These are phyloP conservation scores for Acrobasis suavella DNA, from an alignment of 2,888 invertebrate species.

Conservation along the genomic window DNA sequence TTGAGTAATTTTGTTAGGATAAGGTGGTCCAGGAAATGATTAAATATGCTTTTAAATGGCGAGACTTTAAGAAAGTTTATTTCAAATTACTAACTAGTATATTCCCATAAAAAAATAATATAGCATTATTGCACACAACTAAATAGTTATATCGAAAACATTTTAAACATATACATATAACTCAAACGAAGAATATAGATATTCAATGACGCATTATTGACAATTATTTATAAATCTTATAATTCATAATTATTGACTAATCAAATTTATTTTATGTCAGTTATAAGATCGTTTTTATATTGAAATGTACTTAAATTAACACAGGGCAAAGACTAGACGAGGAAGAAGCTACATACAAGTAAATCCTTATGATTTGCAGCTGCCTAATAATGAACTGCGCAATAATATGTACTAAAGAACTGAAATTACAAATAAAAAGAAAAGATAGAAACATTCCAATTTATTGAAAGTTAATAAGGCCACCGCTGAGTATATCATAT, in stretches of 20 bases:
- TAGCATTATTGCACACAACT: conserved; percentile 54
- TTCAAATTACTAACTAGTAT: conserved; percentile 52
- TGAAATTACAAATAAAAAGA: conserved; percentile 6
- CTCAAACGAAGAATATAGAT: background rate
- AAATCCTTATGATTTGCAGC: background rate
- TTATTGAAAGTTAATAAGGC: conserved; percentile 1
- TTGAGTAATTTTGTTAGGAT: background rate
- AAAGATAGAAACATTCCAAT: background rate
- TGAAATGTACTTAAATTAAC: background rate
- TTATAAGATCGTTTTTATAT: background rate
- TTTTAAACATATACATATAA: conserved; percentile 1
- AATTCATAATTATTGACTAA: background rate
- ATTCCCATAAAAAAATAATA: conserved; percentile 70
- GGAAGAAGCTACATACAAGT: conserved; percentile 41
- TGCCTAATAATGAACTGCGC: conserved; percentile 17
- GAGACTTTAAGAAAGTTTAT: conserved; percentile 49
- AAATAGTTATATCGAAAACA: conserved; percentile 18
- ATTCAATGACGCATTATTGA: background rate
- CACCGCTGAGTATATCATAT: background rate
- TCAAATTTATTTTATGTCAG: background rate
- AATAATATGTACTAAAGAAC: conserved; percentile 11
- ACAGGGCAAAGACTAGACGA: conserved; percentile 37
- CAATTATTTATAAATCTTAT: background rate
- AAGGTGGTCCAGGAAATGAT: conserved; percentile 8
- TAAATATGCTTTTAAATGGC: conserved; percentile 39